Evolutionary conservation across 2,113 vertebrate species (phyloP).

Genomic region (Tichodroma muraria): DNA sequence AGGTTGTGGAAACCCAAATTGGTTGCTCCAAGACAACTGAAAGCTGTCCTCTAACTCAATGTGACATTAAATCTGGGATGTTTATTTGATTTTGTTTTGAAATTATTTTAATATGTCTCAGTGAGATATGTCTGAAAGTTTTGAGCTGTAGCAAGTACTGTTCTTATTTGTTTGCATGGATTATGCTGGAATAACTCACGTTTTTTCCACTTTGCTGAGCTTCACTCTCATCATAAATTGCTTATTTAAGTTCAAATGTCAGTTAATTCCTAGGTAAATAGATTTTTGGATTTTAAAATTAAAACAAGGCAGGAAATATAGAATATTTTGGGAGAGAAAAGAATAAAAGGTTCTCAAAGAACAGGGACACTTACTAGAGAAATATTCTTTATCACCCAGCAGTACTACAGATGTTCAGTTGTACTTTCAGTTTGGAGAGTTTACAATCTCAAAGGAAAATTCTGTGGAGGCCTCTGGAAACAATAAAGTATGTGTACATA

Average conservation of each 20-base stretch:
- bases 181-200: background rate
- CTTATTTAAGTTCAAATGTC: conserved; percentile 5
- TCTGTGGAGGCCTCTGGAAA: background rate
- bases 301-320: background rate
- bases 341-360: background rate
- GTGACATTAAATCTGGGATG: background rate
- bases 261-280: background rate
- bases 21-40: background rate
- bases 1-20: background rate
- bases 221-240: background rate
- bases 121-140: background rate
- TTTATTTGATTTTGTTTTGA: background rate
- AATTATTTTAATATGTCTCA: background rate
- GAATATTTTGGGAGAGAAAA: background rate
- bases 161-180: background rate
- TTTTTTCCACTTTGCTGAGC: conserved; percentile 1
- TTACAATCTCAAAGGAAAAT: background rate
- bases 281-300: background rate
- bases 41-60: background rate
- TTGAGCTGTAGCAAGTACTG: background rate
- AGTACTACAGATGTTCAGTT: background rate
- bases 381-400: background rate
- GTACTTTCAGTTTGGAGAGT: background rate
- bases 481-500: background rate
- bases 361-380: background rate